phyloP scores from a whole-genome alignment of 2,797 vertebrate species.

The Yasuhikotakia modesta region DNA sequence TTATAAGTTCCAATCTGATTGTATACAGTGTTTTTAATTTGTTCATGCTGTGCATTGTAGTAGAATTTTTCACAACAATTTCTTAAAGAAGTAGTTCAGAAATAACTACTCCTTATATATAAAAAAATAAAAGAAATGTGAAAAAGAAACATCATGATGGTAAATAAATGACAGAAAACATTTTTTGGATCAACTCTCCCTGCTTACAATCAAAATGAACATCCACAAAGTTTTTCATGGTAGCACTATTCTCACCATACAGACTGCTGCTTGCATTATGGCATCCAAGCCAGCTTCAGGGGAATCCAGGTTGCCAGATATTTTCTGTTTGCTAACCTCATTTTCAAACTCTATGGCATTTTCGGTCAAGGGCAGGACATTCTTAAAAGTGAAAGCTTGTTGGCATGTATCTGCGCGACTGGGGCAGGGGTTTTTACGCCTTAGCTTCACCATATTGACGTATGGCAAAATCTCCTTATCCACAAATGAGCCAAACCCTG shows the following conservation, averaged over 20 bases:
- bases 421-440: constrained; percentile 72
- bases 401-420: constrained; percentile 67
- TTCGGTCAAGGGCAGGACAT: constrained; percentile 72
- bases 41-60: too few relatives aligned
- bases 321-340: constrained; percentile 73
- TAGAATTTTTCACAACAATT: too few relatives aligned
- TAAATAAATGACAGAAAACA: too few relatives aligned
- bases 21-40: too few relatives aligned
- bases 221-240: too few relatives aligned
- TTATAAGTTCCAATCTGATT: too few relatives aligned
- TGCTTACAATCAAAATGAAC: too few relatives aligned
- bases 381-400: constrained; percentile 74
- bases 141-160: too few relatives aligned
- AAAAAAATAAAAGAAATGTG: too few relatives aligned
- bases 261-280: constrained; percentile 79
- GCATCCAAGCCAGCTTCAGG: constrained; percentile 82
- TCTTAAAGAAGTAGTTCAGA: too few relatives aligned
- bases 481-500: constrained; percentile 83
- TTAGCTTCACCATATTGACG: constrained; percentile 70
- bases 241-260: constrained; percentile 69
- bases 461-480: constrained; percentile 81
- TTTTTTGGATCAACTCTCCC: too few relatives aligned
- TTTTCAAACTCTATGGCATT: constrained; percentile 70
- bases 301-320: constrained; percentile 79
- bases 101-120: too few relatives aligned